Evolutionary conservation across 2,888 invertebrate species (phyloP).

Genomic region (Drosophila borealis): DNA sequence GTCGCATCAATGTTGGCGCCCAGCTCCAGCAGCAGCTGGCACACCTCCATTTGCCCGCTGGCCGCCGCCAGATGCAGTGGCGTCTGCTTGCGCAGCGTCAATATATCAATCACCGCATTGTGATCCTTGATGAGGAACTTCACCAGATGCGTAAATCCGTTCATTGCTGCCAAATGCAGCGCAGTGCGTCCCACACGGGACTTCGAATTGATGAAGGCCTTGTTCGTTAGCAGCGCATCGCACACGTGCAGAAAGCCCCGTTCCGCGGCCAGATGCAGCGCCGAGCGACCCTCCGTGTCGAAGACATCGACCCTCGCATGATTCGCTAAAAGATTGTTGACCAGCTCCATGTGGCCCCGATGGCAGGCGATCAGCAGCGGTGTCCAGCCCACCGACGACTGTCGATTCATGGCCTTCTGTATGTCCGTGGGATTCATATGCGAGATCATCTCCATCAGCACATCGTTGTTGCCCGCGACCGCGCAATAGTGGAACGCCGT

Average conservation of each 20-base stretch:
- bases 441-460: conserved; percentile 96
- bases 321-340: conserved; percentile 94
- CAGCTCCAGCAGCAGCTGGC: conserved; percentile 94
- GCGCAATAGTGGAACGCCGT: conserved; percentile 98
- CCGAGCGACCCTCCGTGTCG: conserved; percentile 97
- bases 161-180: conserved; percentile 97
- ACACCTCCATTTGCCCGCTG: conserved; percentile 98
- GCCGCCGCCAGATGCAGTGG: conserved; percentile 98
- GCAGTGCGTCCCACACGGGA: conserved; percentile 98
- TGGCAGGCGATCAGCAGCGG: conserved; percentile 98
- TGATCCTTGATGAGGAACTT: conserved; percentile 97
- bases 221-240: conserved; percentile 95
- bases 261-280: conserved; percentile 97
- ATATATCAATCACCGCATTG: conserved; percentile 97
- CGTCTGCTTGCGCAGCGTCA: conserved; percentile 98
- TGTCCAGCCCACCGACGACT: conserved; percentile 98
- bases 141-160: conserved; percentile 95
- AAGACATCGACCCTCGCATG: conserved; percentile 99
- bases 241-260: conserved; percentile 96
- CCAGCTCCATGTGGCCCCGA: conserved; percentile 97
- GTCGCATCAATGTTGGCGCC: conserved; percentile 98
- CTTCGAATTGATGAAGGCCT: conserved; percentile 99
- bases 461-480: conserved; percentile 97
- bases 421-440: conserved; percentile 95
- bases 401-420: conserved; percentile 97